A percentile compares a stretch with the other conserved stretches of the same genome.
These are phyloP conservation scores for Polydrusus pterygomalis DNA, from an alignment of 2,888 invertebrate species.

Conservation along the genomic window DNA sequence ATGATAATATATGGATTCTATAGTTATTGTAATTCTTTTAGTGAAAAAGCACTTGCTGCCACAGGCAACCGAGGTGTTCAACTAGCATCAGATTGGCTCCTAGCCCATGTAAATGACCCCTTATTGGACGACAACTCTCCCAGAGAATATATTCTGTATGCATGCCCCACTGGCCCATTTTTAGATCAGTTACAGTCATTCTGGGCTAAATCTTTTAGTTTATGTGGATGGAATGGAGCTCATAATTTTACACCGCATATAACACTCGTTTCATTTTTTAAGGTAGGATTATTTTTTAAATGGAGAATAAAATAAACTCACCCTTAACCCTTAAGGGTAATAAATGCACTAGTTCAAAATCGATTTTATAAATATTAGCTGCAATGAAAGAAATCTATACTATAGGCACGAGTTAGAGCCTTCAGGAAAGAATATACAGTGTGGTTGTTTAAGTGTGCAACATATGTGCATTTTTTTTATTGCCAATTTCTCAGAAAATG, in stretches of 20 bases:
- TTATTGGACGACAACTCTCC: conserved; percentile 84
- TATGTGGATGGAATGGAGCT: conserved; percentile 91
- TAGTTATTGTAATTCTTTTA: conserved; percentile 65
- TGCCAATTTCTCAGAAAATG: too few species aligned
- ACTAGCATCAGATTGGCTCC: conserved; percentile 91
- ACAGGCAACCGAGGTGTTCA: conserved; percentile 92
- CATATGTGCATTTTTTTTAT: too few species aligned
- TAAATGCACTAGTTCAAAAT: too few species aligned
- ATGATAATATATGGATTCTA: too few species aligned
- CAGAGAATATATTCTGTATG: conserved; percentile 91
- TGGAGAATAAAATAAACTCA: too few species aligned
- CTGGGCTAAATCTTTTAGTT: conserved; percentile 84
- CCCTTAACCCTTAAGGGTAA: too few species aligned
- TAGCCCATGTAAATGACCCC: conserved; percentile 92
- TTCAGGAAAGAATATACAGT: too few species aligned
- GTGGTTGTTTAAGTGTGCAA: too few species aligned
- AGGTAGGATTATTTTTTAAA: conserved; percentile 73
- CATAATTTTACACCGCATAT: conserved; percentile 94
- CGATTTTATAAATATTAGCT: too few species aligned
- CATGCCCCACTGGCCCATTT: conserved; percentile 87
- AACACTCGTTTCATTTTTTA: conserved; percentile 91
- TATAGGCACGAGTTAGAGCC: too few species aligned
- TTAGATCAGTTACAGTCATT: conserved; percentile 83
- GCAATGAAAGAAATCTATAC: too few species aligned
- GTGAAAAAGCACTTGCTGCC: conserved; percentile 91